Percentiles rank a stretch among this genome's conserved stretches.
Evolutionary conservation across 2,888 invertebrate genomes (phyloP).

Genomic region (Leptopilina drosophilae): DNA sequence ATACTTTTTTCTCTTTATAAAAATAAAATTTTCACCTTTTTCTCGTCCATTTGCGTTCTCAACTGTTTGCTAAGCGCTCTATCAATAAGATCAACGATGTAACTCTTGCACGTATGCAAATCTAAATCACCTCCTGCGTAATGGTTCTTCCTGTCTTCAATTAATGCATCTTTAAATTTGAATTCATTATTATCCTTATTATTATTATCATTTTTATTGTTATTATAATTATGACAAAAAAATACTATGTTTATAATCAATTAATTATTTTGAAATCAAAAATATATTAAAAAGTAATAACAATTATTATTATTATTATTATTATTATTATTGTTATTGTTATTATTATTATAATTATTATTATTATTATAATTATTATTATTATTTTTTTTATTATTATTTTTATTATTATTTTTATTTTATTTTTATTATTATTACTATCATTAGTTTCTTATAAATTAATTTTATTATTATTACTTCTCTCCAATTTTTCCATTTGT

Average conservation of each 20-base stretch:
- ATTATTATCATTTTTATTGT: no score
- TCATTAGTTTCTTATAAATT: no score
- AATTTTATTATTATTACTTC: conserved; percentile 20
- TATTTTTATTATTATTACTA: no score
- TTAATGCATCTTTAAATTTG: conserved; percentile 44
- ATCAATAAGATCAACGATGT: conserved; percentile 77
- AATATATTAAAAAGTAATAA: no score
- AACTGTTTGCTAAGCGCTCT: conserved; percentile 76
- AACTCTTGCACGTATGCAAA: conserved; percentile 76
- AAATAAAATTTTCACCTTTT: conserved; percentile 51
- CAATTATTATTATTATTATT: not conserved
- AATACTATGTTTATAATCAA: no score
- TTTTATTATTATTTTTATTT: conserved; percentile 21
- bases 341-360: no score
- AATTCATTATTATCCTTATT: not conserved
- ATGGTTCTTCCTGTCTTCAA: conserved; percentile 19
- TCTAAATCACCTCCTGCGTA: conserved; percentile 72
- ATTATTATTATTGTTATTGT: not conserved
- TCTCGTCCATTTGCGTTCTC: conserved; percentile 65
- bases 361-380: no score
- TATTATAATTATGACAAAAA: no score
- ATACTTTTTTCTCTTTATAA: no score
- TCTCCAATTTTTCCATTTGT: not conserved
- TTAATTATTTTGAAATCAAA: no score
- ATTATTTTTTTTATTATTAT: not conserved